Evolutionary conservation across 2,888 invertebrate genomes (phyloP).

Genomic region (Leptinotarsa peninsularis): DNA sequence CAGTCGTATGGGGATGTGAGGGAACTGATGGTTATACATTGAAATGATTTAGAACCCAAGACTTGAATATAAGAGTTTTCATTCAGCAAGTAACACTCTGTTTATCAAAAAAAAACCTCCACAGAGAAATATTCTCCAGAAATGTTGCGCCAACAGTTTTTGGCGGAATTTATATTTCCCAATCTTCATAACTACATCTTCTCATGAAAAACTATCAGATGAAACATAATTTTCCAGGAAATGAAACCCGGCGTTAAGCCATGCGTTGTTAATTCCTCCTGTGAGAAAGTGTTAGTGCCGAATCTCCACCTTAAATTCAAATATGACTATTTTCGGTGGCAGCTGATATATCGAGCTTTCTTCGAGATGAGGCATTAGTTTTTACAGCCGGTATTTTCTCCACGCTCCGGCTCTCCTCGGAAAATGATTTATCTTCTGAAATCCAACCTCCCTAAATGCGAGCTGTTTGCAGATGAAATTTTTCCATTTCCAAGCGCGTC

Average conservation of each 20-base stretch:
- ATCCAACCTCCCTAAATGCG: conserved; percentile 39
- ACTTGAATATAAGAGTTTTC: too few species aligned
- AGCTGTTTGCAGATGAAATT: conserved; percentile 45
- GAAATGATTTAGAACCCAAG: too few species aligned
- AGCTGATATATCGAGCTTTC: conserved; percentile 37
- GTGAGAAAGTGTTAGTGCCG: conserved; percentile 18
- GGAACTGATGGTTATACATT: too few species aligned
- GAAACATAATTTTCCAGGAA: conserved; percentile 11
- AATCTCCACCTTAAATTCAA: conserved; percentile 25
- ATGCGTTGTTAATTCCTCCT: conserved; percentile 21
- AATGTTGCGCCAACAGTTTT: too few species aligned
- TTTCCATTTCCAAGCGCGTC: conserved; percentile 40
- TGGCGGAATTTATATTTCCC: too few species aligned
- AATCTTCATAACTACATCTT: background rate
- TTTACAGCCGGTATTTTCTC: conserved; percentile 42
- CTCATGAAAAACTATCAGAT: background rate
- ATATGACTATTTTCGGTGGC: conserved; percentile 27
- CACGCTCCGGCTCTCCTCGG: conserved; percentile 38
- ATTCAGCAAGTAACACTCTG: too few species aligned
- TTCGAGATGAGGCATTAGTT: conserved; percentile 47
- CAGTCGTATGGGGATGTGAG: too few species aligned
- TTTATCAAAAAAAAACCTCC: too few species aligned
- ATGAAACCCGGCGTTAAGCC: conserved; percentile 17
- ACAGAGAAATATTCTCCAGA: too few species aligned
- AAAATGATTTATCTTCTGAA: conserved; percentile 49